These are phyloP conservation scores for Uromys caudimaculatus DNA, from an alignment of 2,797 vertebrate genomes.

Conservation along the genomic window DNA sequence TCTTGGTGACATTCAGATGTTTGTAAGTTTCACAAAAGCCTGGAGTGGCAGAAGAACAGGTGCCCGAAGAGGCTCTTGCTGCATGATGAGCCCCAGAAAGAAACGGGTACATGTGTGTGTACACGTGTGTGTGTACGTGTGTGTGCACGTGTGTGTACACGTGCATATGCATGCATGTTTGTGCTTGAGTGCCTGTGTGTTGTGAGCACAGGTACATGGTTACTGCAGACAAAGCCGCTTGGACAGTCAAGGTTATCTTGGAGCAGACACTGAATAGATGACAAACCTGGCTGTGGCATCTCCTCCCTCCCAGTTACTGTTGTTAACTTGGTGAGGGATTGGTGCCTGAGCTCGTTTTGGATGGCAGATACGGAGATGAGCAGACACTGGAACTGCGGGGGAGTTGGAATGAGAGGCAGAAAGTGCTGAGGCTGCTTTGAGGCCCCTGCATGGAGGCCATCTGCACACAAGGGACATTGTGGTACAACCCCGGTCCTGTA, in stretches of 20 bases:
- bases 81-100: neutral
- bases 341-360: neutral
- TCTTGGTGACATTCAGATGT: accelerated
- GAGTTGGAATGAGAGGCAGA: neutral
- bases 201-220: neutral
- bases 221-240: neutral
- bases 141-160: neutral
- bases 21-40: neutral
- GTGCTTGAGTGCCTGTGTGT: neutral
- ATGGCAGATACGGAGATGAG: too few relatives aligned
- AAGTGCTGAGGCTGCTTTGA: neutral
- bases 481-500: neutral
- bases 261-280: too few relatives aligned
- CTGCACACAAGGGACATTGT: too few relatives aligned
- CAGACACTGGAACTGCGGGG: neutral
- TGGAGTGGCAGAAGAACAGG: too few relatives aligned
- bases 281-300: neutral
- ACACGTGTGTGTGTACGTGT: accelerated
- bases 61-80: neutral
- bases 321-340: neutral
- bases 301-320: neutral
- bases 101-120: neutral
- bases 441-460: too few relatives aligned
- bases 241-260: neutral
- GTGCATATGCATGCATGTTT: neutral